Conservation (phyloP, 2,888 invertebrate species). For the Pseudanteris insignis region DNA sequence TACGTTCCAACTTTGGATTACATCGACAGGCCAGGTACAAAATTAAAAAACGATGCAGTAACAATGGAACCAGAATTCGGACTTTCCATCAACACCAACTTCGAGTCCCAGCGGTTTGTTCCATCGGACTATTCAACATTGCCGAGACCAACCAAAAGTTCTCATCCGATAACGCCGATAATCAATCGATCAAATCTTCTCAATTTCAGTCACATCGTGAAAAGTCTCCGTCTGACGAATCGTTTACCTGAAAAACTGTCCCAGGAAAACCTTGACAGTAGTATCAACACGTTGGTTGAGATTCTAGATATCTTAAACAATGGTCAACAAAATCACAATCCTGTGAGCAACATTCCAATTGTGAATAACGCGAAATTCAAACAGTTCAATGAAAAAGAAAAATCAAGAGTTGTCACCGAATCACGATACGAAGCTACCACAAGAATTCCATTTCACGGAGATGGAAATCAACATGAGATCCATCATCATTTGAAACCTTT, state of each 20-base stretch:
- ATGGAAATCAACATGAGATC: neutral
- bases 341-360: too few relatives aligned
- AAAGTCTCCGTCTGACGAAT: slow-evolving; percentile 79
- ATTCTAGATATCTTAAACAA: slow-evolving; percentile 76
- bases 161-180: too few relatives aligned
- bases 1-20: slow-evolving; percentile 49
- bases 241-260: slow-evolving; percentile 80
- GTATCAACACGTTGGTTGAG: slow-evolving; percentile 79
- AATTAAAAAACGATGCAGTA: slow-evolving; percentile 10
- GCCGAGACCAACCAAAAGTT: slow-evolving; percentile 12
- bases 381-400: slow-evolving; percentile 39
- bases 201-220: slow-evolving; percentile 70
- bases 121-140: slow-evolving; percentile 34
- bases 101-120: slow-evolving; percentile 52
- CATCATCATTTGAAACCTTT: slow-evolving; percentile 35
- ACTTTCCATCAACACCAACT: too few relatives aligned
- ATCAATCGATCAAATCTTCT: slow-evolving; percentile 56
- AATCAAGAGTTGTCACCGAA: slow-evolving; percentile 60
- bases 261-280: slow-evolving; percentile 80
- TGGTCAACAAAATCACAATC: slow-evolving; percentile 59
- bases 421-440: slow-evolving; percentile 54
- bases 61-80: slow-evolving; percentile 2
- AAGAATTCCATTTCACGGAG: neutral
- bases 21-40: slow-evolving; percentile 31
- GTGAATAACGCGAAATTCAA: slow-evolving; percentile 23